Percentiles rank a stretch among this genome's conserved stretches.
phyloP scores from a whole-genome alignment of 2,888 invertebrate species.

The Danaus chrysippus region DNA sequence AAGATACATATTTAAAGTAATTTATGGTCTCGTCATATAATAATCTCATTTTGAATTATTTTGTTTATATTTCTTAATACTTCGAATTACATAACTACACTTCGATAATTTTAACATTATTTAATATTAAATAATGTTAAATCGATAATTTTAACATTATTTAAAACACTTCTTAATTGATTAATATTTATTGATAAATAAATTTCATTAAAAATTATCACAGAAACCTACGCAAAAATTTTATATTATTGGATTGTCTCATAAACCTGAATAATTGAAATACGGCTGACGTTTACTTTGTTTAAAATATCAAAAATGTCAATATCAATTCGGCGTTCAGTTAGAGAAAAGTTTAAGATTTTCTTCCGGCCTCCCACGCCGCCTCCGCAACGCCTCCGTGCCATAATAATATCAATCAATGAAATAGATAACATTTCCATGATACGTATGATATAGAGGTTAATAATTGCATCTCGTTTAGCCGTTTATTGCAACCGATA shows the following conservation, averaged over 20 bases:
- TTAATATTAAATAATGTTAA: no score
- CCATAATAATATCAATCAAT: conserved; percentile 58
- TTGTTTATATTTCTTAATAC: no score
- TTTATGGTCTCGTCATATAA: neutral
- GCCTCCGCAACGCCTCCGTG: conserved; percentile 55
- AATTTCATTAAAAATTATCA: no score
- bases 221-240: no score
- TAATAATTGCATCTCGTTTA: conserved; percentile 30
- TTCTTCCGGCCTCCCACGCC: conserved; percentile 72
- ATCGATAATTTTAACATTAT: no score
- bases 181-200: no score
- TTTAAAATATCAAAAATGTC: conserved; percentile 6
- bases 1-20: neutral
- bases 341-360: conserved; percentile 56
- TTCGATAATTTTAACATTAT: no score
- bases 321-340: conserved; percentile 15
- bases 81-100: no score
- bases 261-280: no score
- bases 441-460: conserved; percentile 37
- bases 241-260: no score
- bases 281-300: conserved; percentile 11
- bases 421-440: conserved; percentile 56
- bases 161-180: no score
- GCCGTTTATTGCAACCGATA: conserved; percentile 24
- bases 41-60: no score